A percentile compares a stretch with the other conserved stretches of the same genome.
Evolutionary conservation across 92 coral and sea anemone genomes (phyloP).

Genomic region (Diadumene lineata): DNA sequence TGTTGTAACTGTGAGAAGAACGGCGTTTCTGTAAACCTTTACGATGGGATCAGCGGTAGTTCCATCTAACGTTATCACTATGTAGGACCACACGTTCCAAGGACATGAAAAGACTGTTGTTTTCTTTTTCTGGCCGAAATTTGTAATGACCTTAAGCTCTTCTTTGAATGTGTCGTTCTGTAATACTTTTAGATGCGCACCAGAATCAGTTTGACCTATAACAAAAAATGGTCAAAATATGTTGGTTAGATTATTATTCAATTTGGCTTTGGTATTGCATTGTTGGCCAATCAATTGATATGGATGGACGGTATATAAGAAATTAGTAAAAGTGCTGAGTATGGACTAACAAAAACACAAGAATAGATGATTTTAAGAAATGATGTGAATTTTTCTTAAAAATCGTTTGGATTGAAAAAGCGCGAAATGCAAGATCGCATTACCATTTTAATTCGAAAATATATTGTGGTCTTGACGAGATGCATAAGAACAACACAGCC

Average conservation of each 20-base stretch:
- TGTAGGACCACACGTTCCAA: slow-evolving; percentile 24
- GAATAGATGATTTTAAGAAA: too few relatives aligned
- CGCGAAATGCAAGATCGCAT: too few relatives aligned
- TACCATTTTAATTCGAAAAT: too few relatives aligned
- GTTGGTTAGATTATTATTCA: not conserved
- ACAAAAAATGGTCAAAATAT: not conserved
- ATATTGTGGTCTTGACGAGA: too few relatives aligned
- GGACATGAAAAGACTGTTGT: slow-evolving; percentile 5
- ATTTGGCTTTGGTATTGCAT: too few relatives aligned
- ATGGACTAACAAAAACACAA: too few relatives aligned
- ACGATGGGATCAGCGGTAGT: not conserved
- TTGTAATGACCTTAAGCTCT: not conserved
- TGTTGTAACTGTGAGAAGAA: not conserved
- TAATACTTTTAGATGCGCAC: not conserved
- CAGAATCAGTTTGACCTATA: not conserved
- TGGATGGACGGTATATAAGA: too few relatives aligned
- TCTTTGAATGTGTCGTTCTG: slow-evolving; percentile 15
- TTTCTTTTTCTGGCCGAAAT: not conserved
- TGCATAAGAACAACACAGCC: too few relatives aligned
- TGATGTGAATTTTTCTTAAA: too few relatives aligned
- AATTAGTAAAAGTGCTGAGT: too few relatives aligned
- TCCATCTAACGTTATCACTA: slow-evolving; percentile 15
- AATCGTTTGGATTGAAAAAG: too few relatives aligned
- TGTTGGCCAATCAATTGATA: too few relatives aligned
- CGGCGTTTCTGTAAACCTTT: slow-evolving; percentile 15